Evolutionary conservation across 1,140 invertebrate genomes (phyloP), one percentile per base, ranked within the genome.

Genomic region (Macrobrachium nipponense): DNA sequence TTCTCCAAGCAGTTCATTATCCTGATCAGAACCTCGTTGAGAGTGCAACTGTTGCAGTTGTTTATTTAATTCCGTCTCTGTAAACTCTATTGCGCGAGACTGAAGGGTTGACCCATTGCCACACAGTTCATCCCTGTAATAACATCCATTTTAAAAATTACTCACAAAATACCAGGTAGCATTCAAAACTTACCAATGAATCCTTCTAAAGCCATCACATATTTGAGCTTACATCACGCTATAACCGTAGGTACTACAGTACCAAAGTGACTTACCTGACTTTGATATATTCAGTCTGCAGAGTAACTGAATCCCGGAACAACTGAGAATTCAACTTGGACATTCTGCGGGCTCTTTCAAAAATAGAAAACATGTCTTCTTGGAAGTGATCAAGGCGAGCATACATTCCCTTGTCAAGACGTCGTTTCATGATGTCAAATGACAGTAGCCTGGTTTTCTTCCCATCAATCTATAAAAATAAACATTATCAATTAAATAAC

Each of bases 371-470:
- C 89, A 99, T 94, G 90, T 99, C 98, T 90, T 98, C 97, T 92
- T 99, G 98, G 91, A 99, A 99, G 73, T 95, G 93, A 91, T 99
- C 98, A 58, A 99, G 91, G 36, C 98, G 93, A 89, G 96, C 95
- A 91, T 99, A 99, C 18, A 97, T 93, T 11, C 97, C 96, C 90
- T 95, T 94, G 90, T 98, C 96, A 20, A 97, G 91, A 10, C 96
- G 92, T 17, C 96, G 92, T 90, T 97, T 97, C 58, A 98, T 96
- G 58, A 97, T 91, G 91, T 97, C 96, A 82, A 97, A 91, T 0
- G 96, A 97, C 27, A 97, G 92, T 0, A 94, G 96, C 60, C 96
- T 93, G 12, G 95, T 91, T 89, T 95, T 96, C 61, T 82, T 84
- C 14, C 84, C 87, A 61, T 77, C 84, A 20, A 76, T 23, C 76